Base-by-base conservation (phyloP, 2,113 vertebrate species). In the Bettongia penicillata region DNA sequence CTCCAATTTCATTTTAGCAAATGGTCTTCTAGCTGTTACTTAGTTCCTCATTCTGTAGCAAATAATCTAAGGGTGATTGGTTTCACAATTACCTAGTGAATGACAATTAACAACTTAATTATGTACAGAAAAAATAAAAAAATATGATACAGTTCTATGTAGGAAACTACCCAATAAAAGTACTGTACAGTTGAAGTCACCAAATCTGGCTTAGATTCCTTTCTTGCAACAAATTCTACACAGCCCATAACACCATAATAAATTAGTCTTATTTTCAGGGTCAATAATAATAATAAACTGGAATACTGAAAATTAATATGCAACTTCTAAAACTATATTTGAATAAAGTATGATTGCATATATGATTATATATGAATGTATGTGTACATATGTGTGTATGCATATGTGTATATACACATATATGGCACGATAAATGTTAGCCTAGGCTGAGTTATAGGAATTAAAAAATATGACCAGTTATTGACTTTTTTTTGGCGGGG, bases 281-380 rank as follows among this genome's bases (percentile, higher is more conserved):
- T 91, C 92, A 96, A 28, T 68, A n/a, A 57, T 43, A n/a, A 57
- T 43, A 53, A 91, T 53, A 52, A 77, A 49, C 23, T 61, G 77
- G 97, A 97, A 95, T 51, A 94, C 47, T 92, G 95, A 95, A 95
- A 93, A 95, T 8, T 51, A 96, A 93, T 49, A 95, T 0, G 10
- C 3, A 61, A 96, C 94, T 98, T 94, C 61, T 84, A 96, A 91
- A 93, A 10, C 53, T 97, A 57, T 94, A 55, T 97, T 97, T 96
- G 90, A 95, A 97, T 94, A 11, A 95, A 96, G 53, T 51, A 51
- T 14, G 93, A 92, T 93, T 51, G 89, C 0, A 90, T 52, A 37
- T 89, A 22, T 48, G 47, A 97, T 89, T 89, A 51, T 61, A 53
- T 53, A 26, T 68, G 31, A 26, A 9, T 26, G 26, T 55, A 26